Evolutionary conservation across 2,797 vertebrate species (phyloP).

Genomic region (Manis javanica): DNA sequence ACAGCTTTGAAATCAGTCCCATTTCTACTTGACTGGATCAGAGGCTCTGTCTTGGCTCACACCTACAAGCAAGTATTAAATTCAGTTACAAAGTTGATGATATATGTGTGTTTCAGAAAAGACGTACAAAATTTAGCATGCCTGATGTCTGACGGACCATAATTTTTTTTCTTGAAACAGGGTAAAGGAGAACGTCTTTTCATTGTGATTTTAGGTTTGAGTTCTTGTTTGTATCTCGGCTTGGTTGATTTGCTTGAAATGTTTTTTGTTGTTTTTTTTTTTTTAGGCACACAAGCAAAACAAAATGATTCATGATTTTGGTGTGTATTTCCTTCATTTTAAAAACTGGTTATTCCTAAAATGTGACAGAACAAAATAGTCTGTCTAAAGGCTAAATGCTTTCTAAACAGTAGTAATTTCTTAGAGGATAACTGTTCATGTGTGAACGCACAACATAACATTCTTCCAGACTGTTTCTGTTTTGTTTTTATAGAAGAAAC

Average conservation of each 20-base stretch:
- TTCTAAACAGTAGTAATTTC: accelerated
- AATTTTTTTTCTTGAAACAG: not conserved
- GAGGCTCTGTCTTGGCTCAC: not conserved
- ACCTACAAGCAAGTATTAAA: accelerated
- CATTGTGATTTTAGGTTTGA: not conserved
- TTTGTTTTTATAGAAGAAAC: no score
- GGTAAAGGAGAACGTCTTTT: not conserved
- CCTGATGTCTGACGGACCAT: accelerated
- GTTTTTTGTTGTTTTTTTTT: not conserved
- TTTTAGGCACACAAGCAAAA: not conserved
- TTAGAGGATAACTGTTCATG: accelerated
- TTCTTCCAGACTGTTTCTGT: not conserved
- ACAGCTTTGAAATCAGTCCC: not conserved
- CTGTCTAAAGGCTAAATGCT: not conserved
- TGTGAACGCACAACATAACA: accelerated
- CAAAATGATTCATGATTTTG: accelerated
- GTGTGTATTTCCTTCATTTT: not conserved
- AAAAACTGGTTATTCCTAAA: not conserved
- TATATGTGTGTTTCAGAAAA: no score
- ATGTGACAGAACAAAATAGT: not conserved
- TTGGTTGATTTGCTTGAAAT: not conserved
- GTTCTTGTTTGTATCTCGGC: not conserved
- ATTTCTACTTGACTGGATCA: not conserved
- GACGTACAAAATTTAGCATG: not conserved
- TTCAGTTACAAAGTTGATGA: not conserved